Percentiles rank a stretch among this genome's conserved stretches.
Evolutionary conservation across 2,888 invertebrate species (phyloP).

Genomic region (Drosophila monieri): DNA sequence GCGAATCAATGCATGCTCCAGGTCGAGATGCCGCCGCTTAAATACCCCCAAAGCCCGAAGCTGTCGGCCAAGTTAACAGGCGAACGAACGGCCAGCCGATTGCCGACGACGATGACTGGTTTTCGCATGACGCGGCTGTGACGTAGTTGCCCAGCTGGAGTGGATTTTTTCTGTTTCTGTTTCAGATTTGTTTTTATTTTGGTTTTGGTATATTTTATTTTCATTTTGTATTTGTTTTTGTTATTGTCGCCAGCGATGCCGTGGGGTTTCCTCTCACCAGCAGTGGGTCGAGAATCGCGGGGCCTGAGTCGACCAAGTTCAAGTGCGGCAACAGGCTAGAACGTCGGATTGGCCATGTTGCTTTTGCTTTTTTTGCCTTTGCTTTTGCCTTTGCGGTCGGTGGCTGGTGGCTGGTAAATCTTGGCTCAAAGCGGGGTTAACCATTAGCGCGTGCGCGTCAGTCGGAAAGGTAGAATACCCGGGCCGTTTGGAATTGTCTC

Average conservation of each 20-base stretch:
- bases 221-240: conserved; percentile 4
- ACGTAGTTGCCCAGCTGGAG: conserved; percentile 62
- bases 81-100: conserved; percentile 40
- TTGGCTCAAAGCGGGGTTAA: conserved; percentile 57
- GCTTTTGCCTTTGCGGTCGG: conserved; percentile 28
- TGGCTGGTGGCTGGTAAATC: conserved; percentile 23
- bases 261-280: conserved; percentile 72
- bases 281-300: conserved; percentile 68
- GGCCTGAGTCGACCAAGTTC: conserved; percentile 73
- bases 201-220: conserved; percentile 4
- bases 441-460: conserved; percentile 74
- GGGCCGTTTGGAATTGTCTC: conserved; percentile 64
- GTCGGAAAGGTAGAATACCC: conserved; percentile 37
- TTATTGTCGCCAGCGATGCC: conserved; percentile 26
- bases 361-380: conserved; percentile 29
- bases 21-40: conserved; percentile 88
- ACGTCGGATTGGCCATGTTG: conserved; percentile 69
- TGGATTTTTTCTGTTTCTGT: conserved; percentile 21
- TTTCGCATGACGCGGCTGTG: conserved; percentile 79
- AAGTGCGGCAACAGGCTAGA: conserved; percentile 72
- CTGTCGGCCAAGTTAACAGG: conserved; percentile 41
- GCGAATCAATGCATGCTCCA: conserved; percentile 89
- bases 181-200: conserved; percentile 1
- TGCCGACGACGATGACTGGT: conserved; percentile 63
- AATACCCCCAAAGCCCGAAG: conserved; percentile 84